Base-by-base conservation (phyloP, 2,797 vertebrate genomes). In the Psittacula derbiana region DNA sequence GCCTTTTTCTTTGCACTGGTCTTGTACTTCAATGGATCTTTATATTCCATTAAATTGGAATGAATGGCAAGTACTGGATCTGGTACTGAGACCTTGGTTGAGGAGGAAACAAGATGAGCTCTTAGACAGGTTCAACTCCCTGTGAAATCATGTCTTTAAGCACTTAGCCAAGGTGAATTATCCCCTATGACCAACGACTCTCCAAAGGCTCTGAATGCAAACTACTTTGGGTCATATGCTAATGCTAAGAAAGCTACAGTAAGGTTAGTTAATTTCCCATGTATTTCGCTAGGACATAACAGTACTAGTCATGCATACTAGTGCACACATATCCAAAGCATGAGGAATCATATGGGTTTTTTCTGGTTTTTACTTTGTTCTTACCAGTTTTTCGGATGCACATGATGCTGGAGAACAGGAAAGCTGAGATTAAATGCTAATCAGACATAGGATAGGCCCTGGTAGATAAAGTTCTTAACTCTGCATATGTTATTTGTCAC, bases 331-430 rank as follows among this genome's bases (percentile, higher is more conserved):
- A 12, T 74, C 17, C 49, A 84, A 75, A 80, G 19, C 16, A 60
- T 67, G 55, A 0, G 1, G 11, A 50, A 41, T 53, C 4, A 5
- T 20, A 6, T 8, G 8, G 0, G 0, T 1, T 28, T 2, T 28
- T 55, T 40, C n/a, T 50, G 12, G 38, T 24, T 86, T 76, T 87
- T 25, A 11, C 8, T 50, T 8, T 41, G 11, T 62, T 93, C 16
- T 82, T 28, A 52, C 5, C 6, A 27, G 24, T 43, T 86, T 82
- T 80, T 74, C 47, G 49, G 40, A n/a, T 21, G 7, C 2, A 28
- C 13, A 8, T 24, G 16, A 24, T 28, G 4, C 7, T 90, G 49
- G 16, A 65, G 72, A 80, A 49, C 13, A 65, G 23, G 33, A 50
- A 82, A 64, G 15, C 12, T 57, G 28, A 44, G 12, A 70, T 23